A percentile compares a stretch with the other conserved stretches of the same genome.
Evolutionary conservation across 2,888 invertebrate genomes (phyloP).

Genomic region (Agrypnus murinus): DNA sequence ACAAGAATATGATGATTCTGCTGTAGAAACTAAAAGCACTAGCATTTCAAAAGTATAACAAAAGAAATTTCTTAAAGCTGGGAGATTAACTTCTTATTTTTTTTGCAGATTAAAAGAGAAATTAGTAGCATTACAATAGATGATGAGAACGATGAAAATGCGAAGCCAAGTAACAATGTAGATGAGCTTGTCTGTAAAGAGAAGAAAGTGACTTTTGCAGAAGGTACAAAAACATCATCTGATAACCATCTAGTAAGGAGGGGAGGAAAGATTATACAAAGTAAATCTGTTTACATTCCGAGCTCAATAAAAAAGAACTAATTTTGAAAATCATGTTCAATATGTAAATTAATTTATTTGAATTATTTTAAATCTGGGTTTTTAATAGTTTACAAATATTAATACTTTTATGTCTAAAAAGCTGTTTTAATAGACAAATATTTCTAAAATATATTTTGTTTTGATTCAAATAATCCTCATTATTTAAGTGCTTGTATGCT

Average conservation of each 20-base stretch:
- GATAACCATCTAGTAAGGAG: constrained; percentile 7
- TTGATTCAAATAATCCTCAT: too few relatives aligned
- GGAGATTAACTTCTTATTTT: neutral
- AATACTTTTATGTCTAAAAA: too few relatives aligned
- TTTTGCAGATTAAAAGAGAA: neutral
- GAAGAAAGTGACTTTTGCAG: constrained; percentile 23
- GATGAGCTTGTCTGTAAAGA: neutral
- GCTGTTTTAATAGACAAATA: too few relatives aligned
- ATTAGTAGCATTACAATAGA: neutral
- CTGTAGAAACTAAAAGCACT: neutral
- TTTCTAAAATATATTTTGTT: too few relatives aligned
- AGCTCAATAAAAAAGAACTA: constrained; percentile 14
- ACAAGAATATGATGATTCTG: neutral
- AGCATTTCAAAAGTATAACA: neutral
- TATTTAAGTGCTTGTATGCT: too few relatives aligned
- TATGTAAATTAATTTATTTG: too few relatives aligned
- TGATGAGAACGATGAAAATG: neutral
- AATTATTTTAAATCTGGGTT: too few relatives aligned
- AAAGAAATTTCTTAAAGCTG: neutral
- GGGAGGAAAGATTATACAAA: constrained; percentile 22
- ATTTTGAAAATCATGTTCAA: too few relatives aligned
- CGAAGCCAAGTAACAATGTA: neutral
- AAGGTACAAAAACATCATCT: neutral
- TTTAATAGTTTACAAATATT: too few relatives aligned
- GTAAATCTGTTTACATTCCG: constrained; percentile 7